Conservation (phyloP, 2,888 invertebrate species). For the Chloromyia formosa region DNA sequence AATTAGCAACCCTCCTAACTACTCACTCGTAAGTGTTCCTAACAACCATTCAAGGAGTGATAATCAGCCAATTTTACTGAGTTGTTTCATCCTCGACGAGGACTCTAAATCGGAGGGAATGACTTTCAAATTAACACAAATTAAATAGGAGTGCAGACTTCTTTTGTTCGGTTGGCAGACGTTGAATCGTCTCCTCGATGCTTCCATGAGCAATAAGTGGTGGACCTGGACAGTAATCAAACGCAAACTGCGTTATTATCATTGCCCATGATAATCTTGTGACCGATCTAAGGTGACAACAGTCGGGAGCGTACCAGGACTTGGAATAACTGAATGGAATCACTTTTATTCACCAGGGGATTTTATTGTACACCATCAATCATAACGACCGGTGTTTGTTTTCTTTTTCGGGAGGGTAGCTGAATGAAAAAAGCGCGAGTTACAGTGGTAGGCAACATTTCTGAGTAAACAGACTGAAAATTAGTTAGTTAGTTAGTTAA, state of each 20-base stretch:
- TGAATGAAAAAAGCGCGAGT: too few relatives aligned
- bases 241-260: conserved; percentile 11
- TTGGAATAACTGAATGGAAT: conserved; percentile 44
- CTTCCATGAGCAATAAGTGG: conserved; percentile 1
- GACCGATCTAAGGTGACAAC: conserved; percentile 38
- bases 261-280: conserved; percentile 10
- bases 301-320: neutral
- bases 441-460: too few relatives aligned
- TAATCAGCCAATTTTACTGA: conserved; percentile 6
- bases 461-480: too few relatives aligned
- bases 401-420: neutral
- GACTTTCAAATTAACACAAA: conserved; percentile 40
- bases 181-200: neutral
- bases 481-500: too few relatives aligned
- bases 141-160: conserved; percentile 5
- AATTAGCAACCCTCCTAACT: conserved; percentile 32
- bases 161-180: neutral
- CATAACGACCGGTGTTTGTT: conserved; percentile 37
- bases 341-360: conserved; percentile 2
- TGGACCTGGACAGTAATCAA: neutral
- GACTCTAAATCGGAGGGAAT: conserved; percentile 29
- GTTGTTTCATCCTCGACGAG: neutral
- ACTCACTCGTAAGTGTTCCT: neutral
- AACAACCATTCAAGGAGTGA: conserved; percentile 9
- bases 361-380: conserved; percentile 39